phyloP scores from a whole-genome alignment of 2,797 vertebrate genomes.

The Carapus acus region DNA sequence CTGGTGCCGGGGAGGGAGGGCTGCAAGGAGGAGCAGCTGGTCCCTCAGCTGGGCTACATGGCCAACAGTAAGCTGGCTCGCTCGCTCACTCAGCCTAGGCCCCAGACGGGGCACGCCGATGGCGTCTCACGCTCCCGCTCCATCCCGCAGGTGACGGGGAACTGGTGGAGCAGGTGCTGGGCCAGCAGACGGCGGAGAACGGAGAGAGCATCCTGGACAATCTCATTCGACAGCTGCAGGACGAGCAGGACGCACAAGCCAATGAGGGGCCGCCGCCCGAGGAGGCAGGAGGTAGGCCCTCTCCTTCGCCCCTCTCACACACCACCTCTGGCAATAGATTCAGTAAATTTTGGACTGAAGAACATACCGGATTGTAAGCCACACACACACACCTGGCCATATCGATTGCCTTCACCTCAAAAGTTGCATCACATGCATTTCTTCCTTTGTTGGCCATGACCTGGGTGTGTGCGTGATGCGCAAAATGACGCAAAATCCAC shows the following conservation, averaged over 20 bases:
- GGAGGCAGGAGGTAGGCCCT: conserved; percentile 58
- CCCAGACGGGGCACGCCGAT: too few relatives aligned
- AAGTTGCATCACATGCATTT: too few relatives aligned
- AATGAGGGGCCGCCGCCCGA: conserved; percentile 64
- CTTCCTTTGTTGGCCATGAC: too few relatives aligned
- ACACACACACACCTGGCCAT: too few relatives aligned
- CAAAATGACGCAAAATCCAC: too few relatives aligned
- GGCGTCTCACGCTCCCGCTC: too few relatives aligned
- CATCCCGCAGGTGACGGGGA: conserved; percentile 94
- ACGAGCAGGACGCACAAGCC: conserved; percentile 82
- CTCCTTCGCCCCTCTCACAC: background rate
- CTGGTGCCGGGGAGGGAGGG: conserved; percentile 94
- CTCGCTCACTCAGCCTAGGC: background rate
- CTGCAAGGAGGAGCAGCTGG: conserved; percentile 94
- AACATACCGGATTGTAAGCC: too few relatives aligned
- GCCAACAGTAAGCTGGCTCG: conserved; percentile 89
- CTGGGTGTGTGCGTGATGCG: too few relatives aligned
- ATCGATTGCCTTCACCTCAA: too few relatives aligned
- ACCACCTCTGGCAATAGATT: background rate
- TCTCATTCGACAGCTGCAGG: conserved; percentile 88
- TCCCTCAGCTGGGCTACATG: conserved; percentile 95
- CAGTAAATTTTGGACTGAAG: too few relatives aligned
- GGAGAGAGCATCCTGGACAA: conserved; percentile 87
- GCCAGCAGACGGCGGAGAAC: conserved; percentile 85
- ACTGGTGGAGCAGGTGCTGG: conserved; percentile 94